phyloP scores from a whole-genome alignment of 2,888 invertebrate species.

The Cheilosia soror region DNA sequence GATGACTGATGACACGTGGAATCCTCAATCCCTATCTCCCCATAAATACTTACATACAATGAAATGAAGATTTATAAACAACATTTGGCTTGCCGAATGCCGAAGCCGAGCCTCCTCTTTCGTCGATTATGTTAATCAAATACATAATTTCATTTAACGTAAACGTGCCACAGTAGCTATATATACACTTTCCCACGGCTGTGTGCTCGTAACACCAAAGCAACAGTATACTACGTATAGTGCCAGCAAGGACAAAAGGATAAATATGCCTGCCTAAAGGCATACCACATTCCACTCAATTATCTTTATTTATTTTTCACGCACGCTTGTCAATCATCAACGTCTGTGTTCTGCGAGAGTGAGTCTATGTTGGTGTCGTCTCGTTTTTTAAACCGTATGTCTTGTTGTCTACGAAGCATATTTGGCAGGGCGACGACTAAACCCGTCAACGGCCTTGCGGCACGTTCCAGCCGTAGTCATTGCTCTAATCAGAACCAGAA shows the following conservation, averaged over 20 bases:
- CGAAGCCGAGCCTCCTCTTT: background rate
- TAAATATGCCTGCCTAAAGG: conserved; percentile 2
- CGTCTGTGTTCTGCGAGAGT: conserved; percentile 12
- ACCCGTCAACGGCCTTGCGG: conserved; percentile 8
- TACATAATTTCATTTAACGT: background rate
- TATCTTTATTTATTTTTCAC: conserved; percentile 47
- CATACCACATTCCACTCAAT: conserved; percentile 39
- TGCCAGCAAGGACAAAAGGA: conserved; percentile 7
- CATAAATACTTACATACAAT: background rate
- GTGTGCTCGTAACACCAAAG: background rate
- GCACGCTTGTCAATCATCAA: conserved; percentile 52
- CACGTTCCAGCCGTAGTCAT: conserved; percentile 15
- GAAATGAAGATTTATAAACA: background rate
- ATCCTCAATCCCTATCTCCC: background rate
- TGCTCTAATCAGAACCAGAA: background rate
- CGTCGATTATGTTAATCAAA: background rate
- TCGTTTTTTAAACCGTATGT: background rate
- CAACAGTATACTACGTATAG: background rate
- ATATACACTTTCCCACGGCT: background rate
- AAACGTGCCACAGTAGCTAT: background rate
- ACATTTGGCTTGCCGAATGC: background rate
- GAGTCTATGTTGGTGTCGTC: conserved; percentile 2
- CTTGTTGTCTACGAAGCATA: conserved; percentile 13
- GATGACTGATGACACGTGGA: too few relatives aligned
- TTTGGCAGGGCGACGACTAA: conserved; percentile 10